Conservation (phyloP, 2,888 invertebrate genomes). For the Heteromyza rotundicornis region DNA sequence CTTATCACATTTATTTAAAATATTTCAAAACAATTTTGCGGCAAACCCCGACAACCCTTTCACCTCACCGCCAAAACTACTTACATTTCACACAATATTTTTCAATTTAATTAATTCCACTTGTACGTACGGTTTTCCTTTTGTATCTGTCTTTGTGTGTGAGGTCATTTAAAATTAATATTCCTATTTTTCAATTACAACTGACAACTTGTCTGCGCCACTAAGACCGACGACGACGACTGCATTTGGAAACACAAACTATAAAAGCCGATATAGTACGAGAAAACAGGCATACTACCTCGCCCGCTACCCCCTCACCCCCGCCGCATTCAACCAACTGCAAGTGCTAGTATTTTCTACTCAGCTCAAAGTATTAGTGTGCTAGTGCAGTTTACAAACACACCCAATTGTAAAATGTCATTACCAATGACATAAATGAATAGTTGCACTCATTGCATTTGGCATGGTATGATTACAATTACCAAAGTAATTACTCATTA, state of each 20-base stretch:
- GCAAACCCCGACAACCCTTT: too few relatives aligned
- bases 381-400: too few relatives aligned
- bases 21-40: too few relatives aligned
- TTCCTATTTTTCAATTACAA: constrained; percentile 53
- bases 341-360: too few relatives aligned
- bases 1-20: too few relatives aligned
- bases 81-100: not conserved
- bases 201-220: constrained; percentile 49
- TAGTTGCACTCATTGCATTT: constrained; percentile 59
- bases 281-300: too few relatives aligned
- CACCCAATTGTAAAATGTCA: constrained; percentile 58
- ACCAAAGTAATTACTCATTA: constrained; percentile 25
- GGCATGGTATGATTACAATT: constrained; percentile 47
- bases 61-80: constrained; percentile 4
- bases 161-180: constrained; percentile 49
- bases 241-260: not conserved
- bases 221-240: not conserved
- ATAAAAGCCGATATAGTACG: not conserved
- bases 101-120: not conserved
- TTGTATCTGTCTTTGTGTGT: not conserved
- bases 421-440: constrained; percentile 60
- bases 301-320: too few relatives aligned
- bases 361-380: too few relatives aligned
- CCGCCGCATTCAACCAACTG: not conserved
- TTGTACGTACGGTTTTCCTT: not conserved